phyloP scores from a whole-genome alignment of 2,113 vertebrate genomes.

The Ibidorhyncha struthersii region DNA sequence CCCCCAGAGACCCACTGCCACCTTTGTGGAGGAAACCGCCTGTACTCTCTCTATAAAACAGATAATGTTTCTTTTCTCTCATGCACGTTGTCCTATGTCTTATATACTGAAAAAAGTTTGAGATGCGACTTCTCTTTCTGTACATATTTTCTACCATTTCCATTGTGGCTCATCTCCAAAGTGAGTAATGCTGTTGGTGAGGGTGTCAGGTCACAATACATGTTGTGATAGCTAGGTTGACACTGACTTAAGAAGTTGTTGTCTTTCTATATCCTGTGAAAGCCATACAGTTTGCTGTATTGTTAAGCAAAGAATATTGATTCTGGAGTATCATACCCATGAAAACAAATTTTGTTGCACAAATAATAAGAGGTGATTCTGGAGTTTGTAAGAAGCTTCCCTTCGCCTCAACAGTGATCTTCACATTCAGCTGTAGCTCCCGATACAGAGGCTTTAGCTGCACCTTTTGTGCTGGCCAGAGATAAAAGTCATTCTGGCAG shows the following conservation, averaged over 20 bases:
- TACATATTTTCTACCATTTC: neutral
- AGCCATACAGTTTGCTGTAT: neutral
- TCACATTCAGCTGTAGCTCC: neutral
- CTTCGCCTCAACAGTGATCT: neutral
- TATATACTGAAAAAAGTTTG: neutral
- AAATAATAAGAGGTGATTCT: neutral
- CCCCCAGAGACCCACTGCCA: neutral
- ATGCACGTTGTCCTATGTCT: neutral
- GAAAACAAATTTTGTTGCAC: neutral
- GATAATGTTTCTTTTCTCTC: neutral
- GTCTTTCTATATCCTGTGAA: neutral
- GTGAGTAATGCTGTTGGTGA: neutral
- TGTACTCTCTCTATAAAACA: neutral
- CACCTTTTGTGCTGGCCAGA: neutral
- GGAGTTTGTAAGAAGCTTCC: neutral
- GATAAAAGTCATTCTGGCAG: neutral
- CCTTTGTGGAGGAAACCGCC: neutral
- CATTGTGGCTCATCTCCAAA: neutral
- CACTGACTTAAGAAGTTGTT: neutral
- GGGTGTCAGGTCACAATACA: neutral
- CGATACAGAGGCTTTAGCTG: neutral
- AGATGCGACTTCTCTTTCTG: neutral
- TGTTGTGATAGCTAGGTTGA: neutral
- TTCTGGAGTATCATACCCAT: neutral
- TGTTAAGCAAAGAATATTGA: neutral